These are phyloP conservation scores for Crenuchus spilurus DNA, from an alignment of 2,797 vertebrate genomes.

Conservation along the genomic window DNA sequence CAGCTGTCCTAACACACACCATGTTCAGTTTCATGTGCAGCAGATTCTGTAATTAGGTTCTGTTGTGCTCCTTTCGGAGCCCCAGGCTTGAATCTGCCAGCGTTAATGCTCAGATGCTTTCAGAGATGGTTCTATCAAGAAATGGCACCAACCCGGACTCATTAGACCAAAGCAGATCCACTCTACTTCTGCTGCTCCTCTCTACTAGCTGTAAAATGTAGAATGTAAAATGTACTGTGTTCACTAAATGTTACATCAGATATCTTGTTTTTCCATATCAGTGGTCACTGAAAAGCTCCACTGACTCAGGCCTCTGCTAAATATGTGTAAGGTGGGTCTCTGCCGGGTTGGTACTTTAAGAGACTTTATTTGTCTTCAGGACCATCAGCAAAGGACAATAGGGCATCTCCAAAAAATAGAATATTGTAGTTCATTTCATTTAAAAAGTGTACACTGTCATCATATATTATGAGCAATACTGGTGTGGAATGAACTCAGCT, in stretches of 20 bases:
- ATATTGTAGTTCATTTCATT: no score
- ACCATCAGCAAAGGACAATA: no score
- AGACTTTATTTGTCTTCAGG: not conserved
- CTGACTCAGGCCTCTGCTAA: not conserved
- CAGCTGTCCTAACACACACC: conserved; percentile 28
- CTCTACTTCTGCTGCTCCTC: conserved; percentile 33
- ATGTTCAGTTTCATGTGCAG: conserved; percentile 20
- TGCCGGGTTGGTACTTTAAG: not conserved
- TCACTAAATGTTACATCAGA: not conserved
- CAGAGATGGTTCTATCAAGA: conserved; percentile 60
- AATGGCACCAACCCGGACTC: conserved; percentile 55
- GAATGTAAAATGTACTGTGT: not conserved
- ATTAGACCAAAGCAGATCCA: conserved; percentile 57
- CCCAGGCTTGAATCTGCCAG: conserved; percentile 56
- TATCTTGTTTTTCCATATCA: not conserved
- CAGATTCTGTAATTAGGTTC: conserved; percentile 57
- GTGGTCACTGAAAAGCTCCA: not conserved
- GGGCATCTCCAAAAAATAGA: no score
- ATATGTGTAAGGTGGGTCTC: not conserved
- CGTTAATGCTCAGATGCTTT: conserved; percentile 53
- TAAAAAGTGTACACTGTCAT: no score
- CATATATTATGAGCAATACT: no score
- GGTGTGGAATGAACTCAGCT: no score
- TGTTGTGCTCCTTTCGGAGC: conserved; percentile 50
- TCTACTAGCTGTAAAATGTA: not conserved